These are phyloP conservation scores for Aix galericulata DNA, from an alignment of 2,113 vertebrate species.

Conservation along the genomic window DNA sequence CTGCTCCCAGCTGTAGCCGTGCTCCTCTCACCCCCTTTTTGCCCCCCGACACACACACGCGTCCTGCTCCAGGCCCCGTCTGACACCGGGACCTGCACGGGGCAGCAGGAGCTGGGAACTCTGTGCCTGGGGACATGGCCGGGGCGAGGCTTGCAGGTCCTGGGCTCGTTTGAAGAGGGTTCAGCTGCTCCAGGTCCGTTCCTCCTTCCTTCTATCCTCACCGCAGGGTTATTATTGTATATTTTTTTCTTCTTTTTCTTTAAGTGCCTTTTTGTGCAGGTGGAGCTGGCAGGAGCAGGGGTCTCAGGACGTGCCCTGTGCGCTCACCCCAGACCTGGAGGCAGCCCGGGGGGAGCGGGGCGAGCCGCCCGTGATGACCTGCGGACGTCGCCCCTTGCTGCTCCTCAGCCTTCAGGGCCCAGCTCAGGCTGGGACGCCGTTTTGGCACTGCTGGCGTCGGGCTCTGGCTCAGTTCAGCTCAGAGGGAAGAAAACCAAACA, in stretches of 20 bases:
- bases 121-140: not conserved
- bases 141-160: not conserved
- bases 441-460: not conserved
- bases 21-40: not conserved
- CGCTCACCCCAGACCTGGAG: not conserved
- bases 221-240: not conserved
- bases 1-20: rapidly evolving
- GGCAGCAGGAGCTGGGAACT: not conserved
- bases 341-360: not conserved
- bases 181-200: not conserved
- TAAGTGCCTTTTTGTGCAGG: conserved; percentile 50
- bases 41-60: rapidly evolving
- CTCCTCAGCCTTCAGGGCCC: not conserved
- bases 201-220: not conserved
- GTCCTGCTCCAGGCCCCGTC: not conserved
- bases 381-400: not conserved
- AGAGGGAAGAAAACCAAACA: conserved; percentile 38
- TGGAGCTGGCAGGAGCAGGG: conserved; percentile 10
- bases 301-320: not conserved
- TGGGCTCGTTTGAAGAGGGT: not conserved
- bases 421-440: not conserved
- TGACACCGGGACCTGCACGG: rapidly evolving
- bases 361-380: rapidly evolving
- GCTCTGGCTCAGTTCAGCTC: not conserved
- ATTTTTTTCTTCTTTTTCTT: not conserved